Percentiles rank a stretch among this genome's conserved stretches.
Evolutionary conservation across 2,797 vertebrate genomes (phyloP).

Genomic region (Hippocampus kuda): DNA sequence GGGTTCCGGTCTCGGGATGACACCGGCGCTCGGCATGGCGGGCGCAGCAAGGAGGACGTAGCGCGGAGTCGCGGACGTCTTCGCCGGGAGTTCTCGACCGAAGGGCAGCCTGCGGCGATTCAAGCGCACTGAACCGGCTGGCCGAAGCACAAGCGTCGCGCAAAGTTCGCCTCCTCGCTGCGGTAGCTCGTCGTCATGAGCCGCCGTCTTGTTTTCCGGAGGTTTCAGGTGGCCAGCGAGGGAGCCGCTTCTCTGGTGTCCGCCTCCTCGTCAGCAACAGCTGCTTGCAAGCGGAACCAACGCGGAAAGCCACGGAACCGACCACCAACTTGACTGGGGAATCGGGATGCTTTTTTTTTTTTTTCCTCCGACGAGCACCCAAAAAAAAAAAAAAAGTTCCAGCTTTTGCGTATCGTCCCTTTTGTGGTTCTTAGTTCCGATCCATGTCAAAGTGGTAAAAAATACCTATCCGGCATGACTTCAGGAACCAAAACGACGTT

Average conservation of each 20-base stretch:
- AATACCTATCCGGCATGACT: neutral
- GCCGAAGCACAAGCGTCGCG: neutral
- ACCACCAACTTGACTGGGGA: neutral
- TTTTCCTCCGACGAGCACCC: neutral
- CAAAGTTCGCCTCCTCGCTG: neutral
- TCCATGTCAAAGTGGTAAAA: constrained; percentile 9
- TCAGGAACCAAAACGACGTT: neutral
- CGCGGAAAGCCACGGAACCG: constrained; percentile 5
- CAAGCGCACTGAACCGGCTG: neutral
- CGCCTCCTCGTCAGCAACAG: neutral
- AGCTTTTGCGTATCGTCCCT: constrained; percentile 3
- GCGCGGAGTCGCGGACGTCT: neutral
- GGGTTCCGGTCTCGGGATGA: constrained; percentile 14
- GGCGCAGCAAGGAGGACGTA: neutral
- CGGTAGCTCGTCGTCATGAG: constrained; percentile 36
- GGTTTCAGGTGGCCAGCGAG: constrained; percentile 56
- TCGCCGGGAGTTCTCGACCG: no score
- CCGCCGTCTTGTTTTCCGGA: constrained; percentile 43
- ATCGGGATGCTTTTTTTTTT: neutral
- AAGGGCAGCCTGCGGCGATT: neutral
- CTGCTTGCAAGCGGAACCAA: neutral
- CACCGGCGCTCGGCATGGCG: constrained; percentile 38
- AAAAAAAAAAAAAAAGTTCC: constrained; percentile 30
- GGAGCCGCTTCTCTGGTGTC: constrained; percentile 1
- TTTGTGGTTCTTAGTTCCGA: constrained; percentile 13